Percentiles rank a stretch among this genome's conserved stretches.
Conservation (phyloP, 2,113 vertebrate species). For the Cebidichthys violaceus region DNA sequence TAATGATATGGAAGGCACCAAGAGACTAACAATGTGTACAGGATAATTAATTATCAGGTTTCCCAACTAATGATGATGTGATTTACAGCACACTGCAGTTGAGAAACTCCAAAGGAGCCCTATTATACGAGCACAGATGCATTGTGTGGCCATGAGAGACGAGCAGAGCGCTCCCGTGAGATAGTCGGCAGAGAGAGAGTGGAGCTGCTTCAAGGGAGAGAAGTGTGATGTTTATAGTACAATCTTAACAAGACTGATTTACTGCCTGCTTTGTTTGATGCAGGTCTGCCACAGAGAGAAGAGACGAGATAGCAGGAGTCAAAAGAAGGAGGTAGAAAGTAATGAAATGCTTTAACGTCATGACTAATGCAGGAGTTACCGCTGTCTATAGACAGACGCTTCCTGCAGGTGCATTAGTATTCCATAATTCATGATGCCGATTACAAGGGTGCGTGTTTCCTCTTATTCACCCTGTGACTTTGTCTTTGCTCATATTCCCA, state of each 20-base stretch:
- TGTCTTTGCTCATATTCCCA: conserved; percentile 2
- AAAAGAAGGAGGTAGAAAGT: conserved; percentile 39
- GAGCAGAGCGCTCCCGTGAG: conserved; percentile 58
- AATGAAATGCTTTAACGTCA: conserved; percentile 58
- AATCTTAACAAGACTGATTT: conserved; percentile 59
- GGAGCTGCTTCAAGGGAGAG: conserved; percentile 39
- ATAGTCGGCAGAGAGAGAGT: conserved; percentile 20
- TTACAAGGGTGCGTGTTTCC: conserved; percentile 54
- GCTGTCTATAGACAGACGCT: conserved; percentile 55
- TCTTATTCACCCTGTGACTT: conserved; percentile 21
- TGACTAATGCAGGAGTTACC: conserved; percentile 71
- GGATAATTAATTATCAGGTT: conserved; percentile 46
- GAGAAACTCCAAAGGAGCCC: conserved; percentile 56
- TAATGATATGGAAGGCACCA: neutral
- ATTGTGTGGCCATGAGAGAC: conserved; percentile 49
- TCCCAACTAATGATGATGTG: conserved; percentile 56
- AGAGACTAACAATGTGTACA: neutral
- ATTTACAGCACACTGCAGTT: conserved; percentile 34
- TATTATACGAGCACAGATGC: conserved; percentile 62
- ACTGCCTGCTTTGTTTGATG: conserved; percentile 43
- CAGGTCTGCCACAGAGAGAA: conserved; percentile 20
- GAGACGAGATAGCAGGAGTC: conserved; percentile 27
- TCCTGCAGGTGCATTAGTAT: conserved; percentile 69
- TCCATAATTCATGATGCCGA: conserved; percentile 75
- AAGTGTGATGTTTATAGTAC: conserved; percentile 57